Conservation (phyloP, 2,797 vertebrate genomes). For the Tragelaphus oryx region DNA sequence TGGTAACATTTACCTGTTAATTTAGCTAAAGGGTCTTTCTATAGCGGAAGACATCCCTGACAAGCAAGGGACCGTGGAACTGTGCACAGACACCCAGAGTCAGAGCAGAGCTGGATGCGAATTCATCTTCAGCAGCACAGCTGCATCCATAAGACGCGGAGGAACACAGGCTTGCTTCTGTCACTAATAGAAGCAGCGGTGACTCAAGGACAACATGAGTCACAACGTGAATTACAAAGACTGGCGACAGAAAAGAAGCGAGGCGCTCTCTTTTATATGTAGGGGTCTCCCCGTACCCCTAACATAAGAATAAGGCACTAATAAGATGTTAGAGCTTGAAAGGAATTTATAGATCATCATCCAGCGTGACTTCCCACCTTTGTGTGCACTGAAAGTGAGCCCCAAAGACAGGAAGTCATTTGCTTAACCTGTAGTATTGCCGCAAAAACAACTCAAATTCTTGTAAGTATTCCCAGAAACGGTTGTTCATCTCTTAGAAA, state of each 20-base stretch:
- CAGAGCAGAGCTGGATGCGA: neutral
- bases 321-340: neutral
- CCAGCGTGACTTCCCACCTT: neutral
- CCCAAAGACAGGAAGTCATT: neutral
- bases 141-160: neutral
- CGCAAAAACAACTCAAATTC: neutral
- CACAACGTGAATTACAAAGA: constrained; percentile 32
- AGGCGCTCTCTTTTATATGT: neutral
- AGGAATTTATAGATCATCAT: neutral
- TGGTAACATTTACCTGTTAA: neutral
- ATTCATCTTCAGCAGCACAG: neutral
- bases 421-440: neutral
- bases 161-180: neutral
- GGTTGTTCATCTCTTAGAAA: constrained; percentile 38
- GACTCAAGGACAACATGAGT: constrained; percentile 40
- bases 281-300: neutral
- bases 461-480: constrained; percentile 41
- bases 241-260: neutral
- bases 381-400: neutral
- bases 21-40: neutral
- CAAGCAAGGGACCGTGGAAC: neutral
- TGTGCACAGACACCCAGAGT: neutral
- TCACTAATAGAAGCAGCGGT: neutral
- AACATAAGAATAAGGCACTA: neutral
- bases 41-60: neutral